Evolutionary conservation across 2,113 vertebrate genomes (phyloP), one percentile per base, ranked within the genome.

Genomic region (Proterorhinus semilunaris): DNA sequence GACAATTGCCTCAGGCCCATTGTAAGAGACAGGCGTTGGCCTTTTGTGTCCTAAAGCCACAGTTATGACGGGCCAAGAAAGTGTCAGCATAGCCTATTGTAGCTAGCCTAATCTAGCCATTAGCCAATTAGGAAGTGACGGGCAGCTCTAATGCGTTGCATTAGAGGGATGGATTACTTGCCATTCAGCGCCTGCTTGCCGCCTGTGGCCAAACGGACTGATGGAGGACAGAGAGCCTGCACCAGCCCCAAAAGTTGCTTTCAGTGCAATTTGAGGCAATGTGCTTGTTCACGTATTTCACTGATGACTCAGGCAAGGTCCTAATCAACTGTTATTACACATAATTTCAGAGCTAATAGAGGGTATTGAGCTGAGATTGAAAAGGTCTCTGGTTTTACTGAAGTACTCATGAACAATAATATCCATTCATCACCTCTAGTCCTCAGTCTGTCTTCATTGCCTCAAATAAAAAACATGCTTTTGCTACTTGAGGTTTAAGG

Each of bases 111-210:
- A 92, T 91, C 91, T 89, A 66, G 70, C 87, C 86, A 90, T 91
- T 90, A 89, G 86, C 88, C 88, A 90, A 88, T 88, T 89, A 92
- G 92, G 89, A 92, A 92, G 88, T 85, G 76, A 83, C 72, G 53
- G 85, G 77, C 78, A 83, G 84, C 78, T 54, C 67, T 89, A 90
- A 89, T 81, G 79, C 83, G 61, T 10, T 45, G 84, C 83, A 86
- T 88, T 87, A 88, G 85, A 72, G 79, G 79, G 68, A 82, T 62
- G 85, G 88, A 93, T 93, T 90, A 92, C 78, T 71, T 67, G 65
- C 71, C 83, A 86, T 88, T 88, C 81, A 82, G 79, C 52, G 62
- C 50, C 76, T 44, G 76, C 63, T 76, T 61, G 71, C 71, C 9
- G 79, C 69, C 86, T 68, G 8, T 12, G 73, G 83, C 76, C 73